A percentile compares a stretch with the other conserved stretches of the same genome.
Conservation (phyloP, 2,888 invertebrate genomes). For the Cryptosula pallasiana region DNA sequence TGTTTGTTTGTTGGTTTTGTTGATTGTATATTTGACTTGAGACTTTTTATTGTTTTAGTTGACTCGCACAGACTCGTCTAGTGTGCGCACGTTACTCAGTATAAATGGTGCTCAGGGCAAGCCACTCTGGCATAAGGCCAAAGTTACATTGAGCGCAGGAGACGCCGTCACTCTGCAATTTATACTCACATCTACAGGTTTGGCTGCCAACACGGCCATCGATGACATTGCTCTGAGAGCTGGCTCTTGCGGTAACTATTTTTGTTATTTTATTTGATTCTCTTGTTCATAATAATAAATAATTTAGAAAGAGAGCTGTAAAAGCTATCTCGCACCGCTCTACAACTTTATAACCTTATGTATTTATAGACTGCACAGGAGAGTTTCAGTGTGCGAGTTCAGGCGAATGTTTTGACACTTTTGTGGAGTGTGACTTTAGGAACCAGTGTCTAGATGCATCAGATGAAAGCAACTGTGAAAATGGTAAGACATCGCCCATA, state of each 20-base stretch:
- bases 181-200: neutral
- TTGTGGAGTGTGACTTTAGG: neutral
- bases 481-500: too few relatives aligned
- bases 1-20: too few relatives aligned
- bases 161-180: neutral
- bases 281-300: too few relatives aligned
- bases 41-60: neutral
- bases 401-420: neutral
- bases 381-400: neutral
- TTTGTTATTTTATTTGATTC: too few relatives aligned
- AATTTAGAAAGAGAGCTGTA: too few relatives aligned
- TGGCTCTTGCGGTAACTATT: neutral
- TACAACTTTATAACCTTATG: too few relatives aligned
- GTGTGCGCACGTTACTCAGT: neutral
- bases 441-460: neutral
- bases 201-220: neutral
- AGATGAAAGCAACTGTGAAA: neutral
- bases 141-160: neutral
- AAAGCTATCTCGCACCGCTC: too few relatives aligned
- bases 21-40: too few relatives aligned
- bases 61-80: neutral
- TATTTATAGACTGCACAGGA: neutral
- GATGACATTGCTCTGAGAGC: constrained; percentile 11
- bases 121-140: neutral
- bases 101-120: neutral